Percentiles rank a stretch among this genome's conserved stretches.
phyloP scores from a whole-genome alignment of 2,888 invertebrate genomes.

The Ophioninae sp. region DNA sequence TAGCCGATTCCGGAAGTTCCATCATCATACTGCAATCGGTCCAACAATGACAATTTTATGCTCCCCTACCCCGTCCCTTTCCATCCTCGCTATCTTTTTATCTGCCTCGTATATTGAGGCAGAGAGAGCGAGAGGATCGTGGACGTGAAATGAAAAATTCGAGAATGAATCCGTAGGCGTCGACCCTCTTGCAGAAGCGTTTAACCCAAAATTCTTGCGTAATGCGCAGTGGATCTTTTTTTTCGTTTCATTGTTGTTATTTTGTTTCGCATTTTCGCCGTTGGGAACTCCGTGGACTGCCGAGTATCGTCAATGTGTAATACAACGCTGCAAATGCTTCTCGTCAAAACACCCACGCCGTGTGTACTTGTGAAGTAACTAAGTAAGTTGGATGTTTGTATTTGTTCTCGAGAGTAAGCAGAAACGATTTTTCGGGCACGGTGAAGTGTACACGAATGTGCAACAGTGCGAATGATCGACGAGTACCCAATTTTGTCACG shows the following conservation, averaged over 20 bases:
- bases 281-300: neutral
- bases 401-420: neutral
- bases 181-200: slow-evolving; percentile 14
- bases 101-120: neutral
- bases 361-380: slow-evolving; percentile 13
- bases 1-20: slow-evolving; percentile 65
- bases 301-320: neutral
- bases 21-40: slow-evolving; percentile 44
- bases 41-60: slow-evolving; percentile 54
- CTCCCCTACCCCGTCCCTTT: neutral
- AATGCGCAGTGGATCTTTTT: neutral
- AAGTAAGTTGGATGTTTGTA: neutral
- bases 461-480: neutral
- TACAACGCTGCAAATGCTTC: neutral
- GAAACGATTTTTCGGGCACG: neutral
- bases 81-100: neutral
- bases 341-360: neutral
- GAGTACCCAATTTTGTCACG: neutral
- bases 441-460: neutral
- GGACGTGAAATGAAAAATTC: neutral
- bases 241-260: neutral
- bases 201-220: neutral
- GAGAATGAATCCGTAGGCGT: slow-evolving; percentile 16
- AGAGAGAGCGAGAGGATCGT: neutral
- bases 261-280: neutral